Evolutionary conservation across 2,888 invertebrate species (phyloP).

Genomic region (Platycheirus albimanus): DNA sequence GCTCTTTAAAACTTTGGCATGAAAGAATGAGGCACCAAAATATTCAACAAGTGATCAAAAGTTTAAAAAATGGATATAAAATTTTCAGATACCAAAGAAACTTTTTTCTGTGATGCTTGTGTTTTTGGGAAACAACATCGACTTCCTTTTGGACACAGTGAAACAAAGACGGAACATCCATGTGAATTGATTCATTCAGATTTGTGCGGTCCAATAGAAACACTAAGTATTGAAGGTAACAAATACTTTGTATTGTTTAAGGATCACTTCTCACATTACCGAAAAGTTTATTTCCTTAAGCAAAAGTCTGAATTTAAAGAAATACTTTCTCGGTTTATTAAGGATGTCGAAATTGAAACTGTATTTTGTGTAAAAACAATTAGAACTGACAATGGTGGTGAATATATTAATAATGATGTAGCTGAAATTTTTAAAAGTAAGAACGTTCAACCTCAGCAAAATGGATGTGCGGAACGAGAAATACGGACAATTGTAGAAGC

Average conservation of each 20-base stretch:
- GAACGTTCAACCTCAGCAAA: constrained; percentile 76
- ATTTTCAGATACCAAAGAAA: constrained; percentile 1
- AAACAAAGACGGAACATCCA: background rate
- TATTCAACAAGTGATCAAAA: constrained; percentile 48
- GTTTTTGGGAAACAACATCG: constrained; percentile 55
- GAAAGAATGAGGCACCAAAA: constrained; percentile 71
- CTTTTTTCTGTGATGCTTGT: constrained; percentile 52
- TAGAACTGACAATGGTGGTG: constrained; percentile 75
- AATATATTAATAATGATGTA: constrained; percentile 75
- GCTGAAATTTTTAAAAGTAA: too few species aligned
- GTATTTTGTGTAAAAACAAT: constrained; percentile 66
- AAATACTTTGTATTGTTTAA: constrained; percentile 51
- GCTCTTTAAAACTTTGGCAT: constrained; percentile 64
- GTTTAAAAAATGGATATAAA: constrained; percentile 41
- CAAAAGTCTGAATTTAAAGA: constrained; percentile 38
- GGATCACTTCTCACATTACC: constrained; percentile 47
- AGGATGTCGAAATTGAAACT: constrained; percentile 68
- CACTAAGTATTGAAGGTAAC: constrained; percentile 33
- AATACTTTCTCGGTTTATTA: background rate
- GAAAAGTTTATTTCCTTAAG: constrained; percentile 45
- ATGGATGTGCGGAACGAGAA: constrained; percentile 77
- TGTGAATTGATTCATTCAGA: constrained; percentile 63
- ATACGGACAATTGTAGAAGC: constrained; percentile 78
- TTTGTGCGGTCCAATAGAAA: constrained; percentile 54
- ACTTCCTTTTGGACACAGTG: constrained; percentile 15